Evolutionary conservation across 1,140 invertebrate species (phyloP).

Genomic region (Micrasema minimum): DNA sequence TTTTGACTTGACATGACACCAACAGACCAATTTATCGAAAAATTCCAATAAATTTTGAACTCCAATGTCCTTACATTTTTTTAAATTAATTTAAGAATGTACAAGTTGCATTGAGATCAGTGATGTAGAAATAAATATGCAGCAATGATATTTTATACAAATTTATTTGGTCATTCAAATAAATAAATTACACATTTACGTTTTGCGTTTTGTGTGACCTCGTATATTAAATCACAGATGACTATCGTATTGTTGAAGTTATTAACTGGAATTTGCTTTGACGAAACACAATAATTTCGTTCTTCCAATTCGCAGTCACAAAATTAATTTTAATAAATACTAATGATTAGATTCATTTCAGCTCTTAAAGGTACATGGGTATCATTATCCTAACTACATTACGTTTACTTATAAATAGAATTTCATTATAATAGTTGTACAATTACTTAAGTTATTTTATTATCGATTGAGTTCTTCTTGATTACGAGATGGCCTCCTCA

Average conservation of each 20-base stretch:
- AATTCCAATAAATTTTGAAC: no score
- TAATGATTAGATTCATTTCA: background rate
- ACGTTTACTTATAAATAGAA: background rate
- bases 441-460: background rate
- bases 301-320: background rate
- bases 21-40: no score
- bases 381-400: no score
- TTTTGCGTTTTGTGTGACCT: background rate
- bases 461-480: conserved; percentile 13
- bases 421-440: background rate
- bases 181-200: conserved; percentile 11
- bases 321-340: background rate
- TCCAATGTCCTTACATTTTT: no score
- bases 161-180: background rate
- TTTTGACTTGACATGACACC: no score
- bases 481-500: conserved; percentile 60
- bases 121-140: conserved; percentile 1
- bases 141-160: background rate
- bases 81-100: no score
- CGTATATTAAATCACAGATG: conserved; percentile 23
- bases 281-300: background rate
- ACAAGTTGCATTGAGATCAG: background rate
- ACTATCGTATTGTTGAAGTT: conserved; percentile 4
- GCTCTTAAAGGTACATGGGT: background rate
- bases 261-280: background rate